Conservation (phyloP, 2,797 vertebrate genomes). For the Gallinago stenura region DNA sequence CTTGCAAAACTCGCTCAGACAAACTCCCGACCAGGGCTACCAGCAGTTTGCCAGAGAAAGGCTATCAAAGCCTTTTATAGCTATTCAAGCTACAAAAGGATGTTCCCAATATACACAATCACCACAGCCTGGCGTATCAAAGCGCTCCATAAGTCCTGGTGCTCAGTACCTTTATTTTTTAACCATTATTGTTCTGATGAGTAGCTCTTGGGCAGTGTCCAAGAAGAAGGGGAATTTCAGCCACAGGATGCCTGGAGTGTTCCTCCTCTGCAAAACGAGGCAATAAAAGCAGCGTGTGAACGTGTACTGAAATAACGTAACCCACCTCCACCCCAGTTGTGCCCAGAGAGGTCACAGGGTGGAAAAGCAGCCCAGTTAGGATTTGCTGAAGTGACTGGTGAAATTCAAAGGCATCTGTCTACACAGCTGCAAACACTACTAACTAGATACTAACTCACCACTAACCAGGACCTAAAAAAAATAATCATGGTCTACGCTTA, state of each 20-base stretch:
- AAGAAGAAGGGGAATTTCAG: conserved; percentile 35
- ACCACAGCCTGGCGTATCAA: not conserved
- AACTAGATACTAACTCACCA: not conserved
- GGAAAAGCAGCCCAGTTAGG: not conserved
- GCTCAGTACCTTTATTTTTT: conserved; percentile 14
- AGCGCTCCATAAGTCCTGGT: not conserved
- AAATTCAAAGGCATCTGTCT: not conserved
- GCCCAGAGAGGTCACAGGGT: not conserved
- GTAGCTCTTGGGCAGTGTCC: conserved; percentile 7
- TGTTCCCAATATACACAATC: not conserved
- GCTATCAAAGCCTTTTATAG: conserved; percentile 7
- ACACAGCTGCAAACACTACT: not conserved
- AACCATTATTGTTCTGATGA: conserved; percentile 39
- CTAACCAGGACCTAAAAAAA: not conserved
- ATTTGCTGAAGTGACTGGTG: rapidly evolving
- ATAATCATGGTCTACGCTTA: not conserved
- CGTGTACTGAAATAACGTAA: not conserved
- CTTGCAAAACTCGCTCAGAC: not conserved
- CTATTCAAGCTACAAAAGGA: conserved; percentile 24
- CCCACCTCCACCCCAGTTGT: not conserved
- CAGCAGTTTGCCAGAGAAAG: conserved; percentile 4
- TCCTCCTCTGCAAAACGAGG: not conserved
- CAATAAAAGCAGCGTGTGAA: not conserved
- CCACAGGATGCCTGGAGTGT: not conserved
- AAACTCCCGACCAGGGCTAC: rapidly evolving